Conservation (phyloP, 2,888 invertebrate species). For the Tryphoninae sp. region DNA sequence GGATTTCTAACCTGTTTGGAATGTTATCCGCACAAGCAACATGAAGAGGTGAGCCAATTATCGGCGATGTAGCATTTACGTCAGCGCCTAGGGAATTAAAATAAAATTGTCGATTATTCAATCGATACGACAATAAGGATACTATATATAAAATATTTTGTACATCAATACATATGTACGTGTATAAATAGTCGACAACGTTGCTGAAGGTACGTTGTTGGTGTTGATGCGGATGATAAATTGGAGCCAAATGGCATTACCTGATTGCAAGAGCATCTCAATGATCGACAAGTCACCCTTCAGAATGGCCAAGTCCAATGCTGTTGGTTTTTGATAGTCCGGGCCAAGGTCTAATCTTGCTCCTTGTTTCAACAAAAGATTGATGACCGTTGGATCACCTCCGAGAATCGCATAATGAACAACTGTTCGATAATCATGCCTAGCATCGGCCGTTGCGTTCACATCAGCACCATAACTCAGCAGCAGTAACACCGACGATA, state of each 20-base stretch:
- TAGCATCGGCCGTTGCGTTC: conserved; percentile 92
- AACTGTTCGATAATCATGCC: conserved; percentile 93
- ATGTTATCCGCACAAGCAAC: conserved; percentile 92
- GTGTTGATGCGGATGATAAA: conserved; percentile 5
- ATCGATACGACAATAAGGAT: background rate
- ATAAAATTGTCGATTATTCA: conserved; percentile 4
- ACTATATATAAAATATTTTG: background rate
- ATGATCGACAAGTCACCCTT: conserved; percentile 90
- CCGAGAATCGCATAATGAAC: conserved; percentile 94
- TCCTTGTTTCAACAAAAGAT: conserved; percentile 91
- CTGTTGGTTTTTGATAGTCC: conserved; percentile 88
- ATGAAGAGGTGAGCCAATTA: conserved; percentile 91
- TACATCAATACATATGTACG: conserved; percentile 35
- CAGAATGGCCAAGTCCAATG: conserved; percentile 92
- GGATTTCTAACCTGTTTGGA: conserved; percentile 85
- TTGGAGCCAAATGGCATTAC: conserved; percentile 80
- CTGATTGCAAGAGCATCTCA: conserved; percentile 86
- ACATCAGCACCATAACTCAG: conserved; percentile 92
- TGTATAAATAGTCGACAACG: background rate
- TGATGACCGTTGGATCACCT: conserved; percentile 88
- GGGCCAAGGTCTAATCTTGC: conserved; percentile 86
- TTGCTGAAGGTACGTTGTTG: background rate
- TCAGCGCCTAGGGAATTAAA: conserved; percentile 85
- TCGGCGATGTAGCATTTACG: conserved; percentile 90
- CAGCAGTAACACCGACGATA: conserved; percentile 89